A percentile compares a stretch with the other conserved stretches of the same genome.
These are phyloP conservation scores for Sinhomidia bicolor DNA, from an alignment of 2,888 invertebrate genomes.

Conservation along the genomic window DNA sequence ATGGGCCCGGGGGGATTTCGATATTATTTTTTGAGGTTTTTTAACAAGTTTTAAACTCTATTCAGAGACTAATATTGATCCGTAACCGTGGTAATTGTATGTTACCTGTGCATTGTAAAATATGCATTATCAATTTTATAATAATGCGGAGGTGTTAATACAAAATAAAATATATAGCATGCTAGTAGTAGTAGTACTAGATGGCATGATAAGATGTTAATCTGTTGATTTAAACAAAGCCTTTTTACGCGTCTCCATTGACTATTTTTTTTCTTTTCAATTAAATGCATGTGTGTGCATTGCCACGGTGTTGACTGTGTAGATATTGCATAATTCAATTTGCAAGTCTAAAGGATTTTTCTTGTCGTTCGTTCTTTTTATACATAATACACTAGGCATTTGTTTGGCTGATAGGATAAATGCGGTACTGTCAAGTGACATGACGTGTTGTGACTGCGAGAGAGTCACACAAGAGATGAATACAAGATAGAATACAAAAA, in stretches of 20 bases:
- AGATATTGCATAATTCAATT: conserved; percentile 69
- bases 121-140: conserved; percentile 1
- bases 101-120: background rate
- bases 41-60: conserved; percentile 31
- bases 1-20: conserved; percentile 40
- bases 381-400: no score
- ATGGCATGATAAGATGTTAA: background rate
- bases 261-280: background rate
- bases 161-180: background rate
- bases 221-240: background rate
- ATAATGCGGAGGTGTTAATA: background rate
- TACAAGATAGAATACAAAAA: background rate
- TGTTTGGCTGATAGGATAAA: conserved; percentile 42
- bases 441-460: conserved; percentile 4
- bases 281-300: background rate
- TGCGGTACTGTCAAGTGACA: conserved; percentile 32
- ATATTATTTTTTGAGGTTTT: conserved; percentile 44
- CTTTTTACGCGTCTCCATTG: background rate
- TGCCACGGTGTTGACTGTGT: background rate
- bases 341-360: background rate
- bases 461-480: background rate
- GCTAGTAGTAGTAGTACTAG: no score
- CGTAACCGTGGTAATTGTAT: conserved; percentile 30
- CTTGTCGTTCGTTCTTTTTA: background rate
- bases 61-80: background rate